Evolutionary conservation across 2,113 vertebrate genomes (phyloP).

Genomic region (Choloepus hoffmanni): DNA sequence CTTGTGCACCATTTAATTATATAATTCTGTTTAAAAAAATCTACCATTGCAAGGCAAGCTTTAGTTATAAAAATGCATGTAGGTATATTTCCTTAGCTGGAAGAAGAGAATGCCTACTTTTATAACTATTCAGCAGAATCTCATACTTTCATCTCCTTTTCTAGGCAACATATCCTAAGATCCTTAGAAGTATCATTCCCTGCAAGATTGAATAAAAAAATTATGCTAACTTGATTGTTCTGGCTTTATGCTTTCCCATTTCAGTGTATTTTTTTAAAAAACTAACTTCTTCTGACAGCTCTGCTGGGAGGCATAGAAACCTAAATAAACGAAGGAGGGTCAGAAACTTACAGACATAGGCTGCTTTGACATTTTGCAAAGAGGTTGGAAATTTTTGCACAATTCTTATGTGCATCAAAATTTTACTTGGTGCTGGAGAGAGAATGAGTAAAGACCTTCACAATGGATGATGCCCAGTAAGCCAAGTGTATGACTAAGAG

Average conservation of each 20-base stretch:
- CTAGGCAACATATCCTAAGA: neutral
- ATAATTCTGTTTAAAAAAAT: neutral
- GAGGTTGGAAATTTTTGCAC: neutral
- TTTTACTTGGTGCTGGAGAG: neutral
- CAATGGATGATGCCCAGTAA: neutral
- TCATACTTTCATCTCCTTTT: neutral
- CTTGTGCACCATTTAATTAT: neutral
- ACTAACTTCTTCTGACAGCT: conserved; percentile 42
- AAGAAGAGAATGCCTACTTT: neutral
- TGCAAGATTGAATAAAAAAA: neutral
- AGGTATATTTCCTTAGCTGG: neutral
- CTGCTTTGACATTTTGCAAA: conserved; percentile 42
- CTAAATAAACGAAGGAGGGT: conserved; percentile 26
- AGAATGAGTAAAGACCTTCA: neutral
- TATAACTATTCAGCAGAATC: neutral
- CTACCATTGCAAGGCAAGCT: neutral
- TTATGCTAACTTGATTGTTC: neutral
- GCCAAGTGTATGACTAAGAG: neutral
- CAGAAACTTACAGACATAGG: neutral
- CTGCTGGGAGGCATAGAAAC: neutral
- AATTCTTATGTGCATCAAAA: neutral
- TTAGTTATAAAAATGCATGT: neutral
- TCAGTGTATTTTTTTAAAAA: conserved; percentile 46
- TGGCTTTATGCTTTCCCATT: neutral
- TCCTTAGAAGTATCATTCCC: neutral